A percentile compares a stretch with the other conserved stretches of the same genome.
Conservation (phyloP, 2,888 invertebrate genomes). For the Mesorhabditis spiculigera region DNA sequence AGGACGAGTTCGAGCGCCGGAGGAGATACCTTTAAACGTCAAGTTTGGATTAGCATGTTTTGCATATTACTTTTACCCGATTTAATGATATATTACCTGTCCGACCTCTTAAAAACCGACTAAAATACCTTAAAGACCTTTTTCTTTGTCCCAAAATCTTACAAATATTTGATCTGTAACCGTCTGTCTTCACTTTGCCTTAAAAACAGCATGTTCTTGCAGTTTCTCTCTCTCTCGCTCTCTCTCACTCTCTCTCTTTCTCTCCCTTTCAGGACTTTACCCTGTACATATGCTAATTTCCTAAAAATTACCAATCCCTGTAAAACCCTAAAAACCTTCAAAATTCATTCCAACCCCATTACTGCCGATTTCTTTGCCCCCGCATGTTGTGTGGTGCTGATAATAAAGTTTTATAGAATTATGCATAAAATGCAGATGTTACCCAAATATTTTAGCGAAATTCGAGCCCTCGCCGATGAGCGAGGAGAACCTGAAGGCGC, state of each 20-base stretch:
- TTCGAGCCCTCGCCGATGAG: constrained; percentile 56
- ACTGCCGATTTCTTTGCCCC: not conserved
- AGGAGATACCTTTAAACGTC: not conserved
- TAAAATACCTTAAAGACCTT: too few relatives aligned
- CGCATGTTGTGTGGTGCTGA: not conserved
- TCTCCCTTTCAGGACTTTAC: not conserved
- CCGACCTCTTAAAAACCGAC: too few relatives aligned
- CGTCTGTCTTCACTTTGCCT: not conserved
- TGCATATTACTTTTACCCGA: too few relatives aligned
- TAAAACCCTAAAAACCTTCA: too few relatives aligned
- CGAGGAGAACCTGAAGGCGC: constrained; percentile 44
- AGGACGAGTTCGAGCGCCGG: not conserved
- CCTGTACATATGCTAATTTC: not conserved
- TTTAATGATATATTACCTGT: too few relatives aligned
- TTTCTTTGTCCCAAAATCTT: not conserved
- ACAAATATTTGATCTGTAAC: not conserved
- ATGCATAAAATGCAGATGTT: not conserved
- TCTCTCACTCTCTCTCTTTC: not conserved
- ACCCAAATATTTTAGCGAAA: constrained; percentile 31
- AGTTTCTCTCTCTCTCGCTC: not conserved
- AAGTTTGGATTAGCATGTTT: too few relatives aligned
- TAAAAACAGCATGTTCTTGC: constrained; percentile 2
- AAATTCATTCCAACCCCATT: too few relatives aligned
- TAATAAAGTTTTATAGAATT: not conserved
- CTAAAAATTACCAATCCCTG: not conserved